Percentiles rank a stretch among this genome's conserved stretches.
These are phyloP conservation scores for Tribolium madens DNA, from an alignment of 1,140 invertebrate genomes.

Conservation along the genomic window DNA sequence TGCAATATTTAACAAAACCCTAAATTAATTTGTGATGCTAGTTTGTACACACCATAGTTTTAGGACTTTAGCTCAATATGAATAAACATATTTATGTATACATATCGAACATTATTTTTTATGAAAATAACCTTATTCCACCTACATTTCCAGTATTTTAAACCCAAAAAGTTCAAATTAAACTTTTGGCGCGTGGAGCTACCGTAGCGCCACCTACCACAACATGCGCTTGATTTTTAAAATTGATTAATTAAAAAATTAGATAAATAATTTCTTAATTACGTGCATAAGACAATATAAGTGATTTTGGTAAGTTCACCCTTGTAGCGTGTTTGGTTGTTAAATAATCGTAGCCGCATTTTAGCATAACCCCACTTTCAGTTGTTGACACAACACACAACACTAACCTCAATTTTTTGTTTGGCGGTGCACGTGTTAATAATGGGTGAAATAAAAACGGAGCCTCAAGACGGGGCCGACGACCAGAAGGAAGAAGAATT, in stretches of 20 bases:
- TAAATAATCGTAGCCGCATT: not conserved
- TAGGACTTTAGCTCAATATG: constrained; percentile 26
- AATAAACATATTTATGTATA: constrained; percentile 35
- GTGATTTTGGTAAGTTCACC: too few relatives aligned
- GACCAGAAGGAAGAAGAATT: constrained; percentile 67
- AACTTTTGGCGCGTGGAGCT: too few relatives aligned
- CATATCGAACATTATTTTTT: constrained; percentile 12
- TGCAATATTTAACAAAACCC: constrained; percentile 4
- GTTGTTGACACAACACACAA: not conserved
- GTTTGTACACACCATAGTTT: constrained; percentile 22
- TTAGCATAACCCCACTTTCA: not conserved
- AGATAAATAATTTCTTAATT: too few relatives aligned
- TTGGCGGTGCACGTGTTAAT: not conserved
- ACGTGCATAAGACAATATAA: too few relatives aligned
- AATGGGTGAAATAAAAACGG: constrained; percentile 6
- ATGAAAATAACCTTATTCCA: not conserved
- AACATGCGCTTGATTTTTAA: too few relatives aligned
- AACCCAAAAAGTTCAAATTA: not conserved
- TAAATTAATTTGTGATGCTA: constrained; percentile 33
- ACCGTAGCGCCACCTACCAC: too few relatives aligned
- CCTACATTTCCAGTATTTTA: not conserved
- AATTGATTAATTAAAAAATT: too few relatives aligned
- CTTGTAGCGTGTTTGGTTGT: too few relatives aligned
- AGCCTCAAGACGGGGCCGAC: not conserved
- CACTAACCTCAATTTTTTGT: not conserved